Percentiles rank a stretch among this genome's conserved stretches.
Conservation (phyloP, 2,888 invertebrate genomes). For the Herminia tarsipennalis region DNA sequence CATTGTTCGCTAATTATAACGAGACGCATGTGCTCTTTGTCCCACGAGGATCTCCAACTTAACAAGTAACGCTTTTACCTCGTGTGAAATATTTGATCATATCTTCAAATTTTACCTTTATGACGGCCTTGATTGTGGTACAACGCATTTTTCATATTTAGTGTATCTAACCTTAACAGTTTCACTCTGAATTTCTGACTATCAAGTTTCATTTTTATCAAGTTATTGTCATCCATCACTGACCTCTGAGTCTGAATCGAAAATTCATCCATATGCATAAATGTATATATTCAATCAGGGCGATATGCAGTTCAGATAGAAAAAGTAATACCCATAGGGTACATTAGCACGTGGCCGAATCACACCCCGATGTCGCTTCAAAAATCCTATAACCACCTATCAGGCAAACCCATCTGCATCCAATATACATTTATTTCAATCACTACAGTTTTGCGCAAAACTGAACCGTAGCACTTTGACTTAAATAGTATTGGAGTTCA, state of each 20-base stretch:
- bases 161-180: too few relatives aligned
- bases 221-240: too few relatives aligned
- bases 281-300: constrained; percentile 22
- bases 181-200: too few relatives aligned
- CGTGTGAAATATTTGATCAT: constrained; percentile 34
- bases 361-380: constrained; percentile 73
- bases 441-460: constrained; percentile 24
- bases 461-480: constrained; percentile 29
- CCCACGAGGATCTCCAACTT: constrained; percentile 81
- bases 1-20: constrained; percentile 86
- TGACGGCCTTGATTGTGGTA: too few relatives aligned
- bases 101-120: constrained; percentile 29
- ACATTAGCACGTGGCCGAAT: constrained; percentile 73
- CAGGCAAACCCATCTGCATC: constrained; percentile 67
- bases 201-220: too few relatives aligned
- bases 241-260: too few relatives aligned
- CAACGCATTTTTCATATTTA: too few relatives aligned
- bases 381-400: constrained; percentile 80
- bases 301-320: constrained; percentile 20
- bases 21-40: constrained; percentile 76
- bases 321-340: constrained; percentile 44
- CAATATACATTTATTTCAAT: constrained; percentile 26
- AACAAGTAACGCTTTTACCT: constrained; percentile 58
- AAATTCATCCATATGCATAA: too few relatives aligned
- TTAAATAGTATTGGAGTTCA: constrained; percentile 24